Evolutionary conservation across 1,140 invertebrate genomes (phyloP).

Genomic region (Drosophila guanche): DNA sequence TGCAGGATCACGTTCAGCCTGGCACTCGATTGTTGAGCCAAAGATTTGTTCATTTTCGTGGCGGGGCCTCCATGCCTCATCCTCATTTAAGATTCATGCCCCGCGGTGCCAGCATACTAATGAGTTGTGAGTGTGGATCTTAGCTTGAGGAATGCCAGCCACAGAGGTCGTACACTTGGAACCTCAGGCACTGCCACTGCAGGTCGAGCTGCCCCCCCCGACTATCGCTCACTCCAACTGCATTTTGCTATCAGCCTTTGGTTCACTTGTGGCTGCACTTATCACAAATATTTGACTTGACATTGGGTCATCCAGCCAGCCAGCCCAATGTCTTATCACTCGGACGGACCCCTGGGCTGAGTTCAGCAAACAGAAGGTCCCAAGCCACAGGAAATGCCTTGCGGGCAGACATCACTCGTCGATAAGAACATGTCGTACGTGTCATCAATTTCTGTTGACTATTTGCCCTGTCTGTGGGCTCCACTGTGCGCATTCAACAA

Average conservation of each 20-base stretch:
- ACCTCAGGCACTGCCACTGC: neutral
- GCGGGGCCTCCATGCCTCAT: slow-evolving; percentile 42
- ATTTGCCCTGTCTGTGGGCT: neutral
- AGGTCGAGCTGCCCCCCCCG: slow-evolving; percentile 2
- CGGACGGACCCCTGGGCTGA: slow-evolving; percentile 2
- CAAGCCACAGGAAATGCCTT: slow-evolving; percentile 57
- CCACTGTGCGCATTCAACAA: slow-evolving; percentile 37
- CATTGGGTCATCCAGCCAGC: slow-evolving; percentile 63
- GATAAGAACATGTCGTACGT: slow-evolving; percentile 36
- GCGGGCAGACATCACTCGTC: slow-evolving; percentile 36
- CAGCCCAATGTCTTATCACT: slow-evolving; percentile 31
- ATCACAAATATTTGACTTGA: slow-evolving; percentile 66
- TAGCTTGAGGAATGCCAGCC: slow-evolving; percentile 64
- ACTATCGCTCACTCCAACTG: slow-evolving; percentile 28
- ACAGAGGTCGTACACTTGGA: slow-evolving; percentile 35
- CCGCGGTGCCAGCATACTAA: slow-evolving; percentile 64
- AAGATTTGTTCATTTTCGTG: slow-evolving; percentile 80
- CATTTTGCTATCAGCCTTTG: no score
- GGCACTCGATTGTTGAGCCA: slow-evolving; percentile 44
- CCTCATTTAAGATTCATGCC: slow-evolving; percentile 35
- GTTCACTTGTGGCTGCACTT: slow-evolving; percentile 36
- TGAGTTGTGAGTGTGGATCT: slow-evolving; percentile 73
- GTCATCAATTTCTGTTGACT: neutral
- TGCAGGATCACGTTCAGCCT: slow-evolving; percentile 29
- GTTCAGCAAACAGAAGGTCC: slow-evolving; percentile 37